Conservation (phyloP, 1,140 invertebrate species). For the Brachionus manjavacas region DNA sequence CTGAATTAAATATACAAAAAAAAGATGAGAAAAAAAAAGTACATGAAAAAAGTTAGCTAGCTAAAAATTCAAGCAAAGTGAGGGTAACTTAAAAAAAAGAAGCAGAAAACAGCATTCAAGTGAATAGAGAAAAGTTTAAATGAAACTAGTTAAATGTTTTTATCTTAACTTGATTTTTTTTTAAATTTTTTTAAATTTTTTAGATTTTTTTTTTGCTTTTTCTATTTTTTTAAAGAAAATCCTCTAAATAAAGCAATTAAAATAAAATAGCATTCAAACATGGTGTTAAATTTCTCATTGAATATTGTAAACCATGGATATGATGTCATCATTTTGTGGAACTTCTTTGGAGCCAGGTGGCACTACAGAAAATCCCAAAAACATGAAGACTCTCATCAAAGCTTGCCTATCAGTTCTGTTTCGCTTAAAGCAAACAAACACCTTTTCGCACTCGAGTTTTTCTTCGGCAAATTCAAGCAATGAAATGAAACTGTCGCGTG, state of each 20-base stretch:
- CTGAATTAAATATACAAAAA: not conserved
- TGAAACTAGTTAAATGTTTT: not conserved
- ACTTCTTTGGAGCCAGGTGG: conserved; percentile 73
- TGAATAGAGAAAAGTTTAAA: conserved; percentile 34
- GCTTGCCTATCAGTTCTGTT: conserved; percentile 73
- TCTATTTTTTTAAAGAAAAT: not conserved
- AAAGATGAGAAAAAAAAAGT: not conserved
- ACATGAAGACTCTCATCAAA: conserved; percentile 88
- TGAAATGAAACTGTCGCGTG: conserved; percentile 80
- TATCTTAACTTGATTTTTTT: not conserved
- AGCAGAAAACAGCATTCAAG: conserved; percentile 27
- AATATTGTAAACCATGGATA: conserved; percentile 54
- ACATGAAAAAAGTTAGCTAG: not conserved
- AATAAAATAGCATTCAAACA: conserved; percentile 28
- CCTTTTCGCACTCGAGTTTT: conserved; percentile 72
- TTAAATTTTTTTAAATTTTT: not conserved
- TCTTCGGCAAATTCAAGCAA: conserved; percentile 92
- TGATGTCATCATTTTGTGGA: conserved; percentile 56
- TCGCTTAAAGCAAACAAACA: conserved; percentile 76
- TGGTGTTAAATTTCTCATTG: conserved; percentile 45
- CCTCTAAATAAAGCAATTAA: conserved; percentile 2
- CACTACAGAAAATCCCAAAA: conserved; percentile 81
- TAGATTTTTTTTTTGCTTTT: conserved; percentile 18
- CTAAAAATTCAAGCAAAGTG: conserved; percentile 3
- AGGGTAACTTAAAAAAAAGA: not conserved